phyloP scores from a whole-genome alignment of 2,888 invertebrate genomes.

The Acrobasis suavella region DNA sequence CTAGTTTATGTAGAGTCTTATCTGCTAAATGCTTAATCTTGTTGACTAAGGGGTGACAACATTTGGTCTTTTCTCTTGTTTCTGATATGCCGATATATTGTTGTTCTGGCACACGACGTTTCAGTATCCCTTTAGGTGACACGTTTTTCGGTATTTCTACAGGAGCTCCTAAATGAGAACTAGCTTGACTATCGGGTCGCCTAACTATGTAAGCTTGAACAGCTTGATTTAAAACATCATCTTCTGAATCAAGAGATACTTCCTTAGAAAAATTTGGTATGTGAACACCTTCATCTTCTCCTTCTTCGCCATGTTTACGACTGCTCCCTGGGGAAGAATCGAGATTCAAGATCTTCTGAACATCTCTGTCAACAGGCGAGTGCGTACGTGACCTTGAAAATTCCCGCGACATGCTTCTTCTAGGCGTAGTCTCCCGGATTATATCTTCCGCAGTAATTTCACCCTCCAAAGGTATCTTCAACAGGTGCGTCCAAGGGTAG shows the following conservation, averaged over 20 bases:
- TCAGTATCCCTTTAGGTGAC: slow-evolving; percentile 80
- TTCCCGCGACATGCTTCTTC: slow-evolving; percentile 77
- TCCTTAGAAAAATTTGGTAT: slow-evolving; percentile 79
- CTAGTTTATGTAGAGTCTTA: slow-evolving; percentile 80
- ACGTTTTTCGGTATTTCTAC: slow-evolving; percentile 66
- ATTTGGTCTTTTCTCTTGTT: slow-evolving; percentile 77
- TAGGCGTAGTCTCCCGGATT: slow-evolving; percentile 70
- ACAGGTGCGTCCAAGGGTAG: slow-evolving; percentile 91
- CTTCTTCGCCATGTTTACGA: slow-evolving; percentile 72
- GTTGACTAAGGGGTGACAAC: slow-evolving; percentile 84
- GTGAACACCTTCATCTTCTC: slow-evolving; percentile 71
- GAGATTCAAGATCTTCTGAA: slow-evolving; percentile 71
- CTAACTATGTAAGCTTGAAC: slow-evolving; percentile 49
- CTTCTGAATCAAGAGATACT: slow-evolving; percentile 74
- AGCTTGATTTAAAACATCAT: slow-evolving; percentile 59
- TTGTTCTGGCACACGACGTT: slow-evolving; percentile 72
- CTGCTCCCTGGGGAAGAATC: slow-evolving; percentile 79
- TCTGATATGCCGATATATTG: slow-evolving; percentile 70
- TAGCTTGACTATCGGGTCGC: slow-evolving; percentile 58
- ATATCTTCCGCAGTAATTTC: slow-evolving; percentile 79
- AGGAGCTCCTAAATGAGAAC: slow-evolving; percentile 54
- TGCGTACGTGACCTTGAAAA: slow-evolving; percentile 71
- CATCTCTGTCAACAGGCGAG: slow-evolving; percentile 62
- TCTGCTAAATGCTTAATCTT: slow-evolving; percentile 85
- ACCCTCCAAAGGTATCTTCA: slow-evolving; percentile 84